phyloP scores from a whole-genome alignment of 2,797 vertebrate species.

The Acanthopagrus latus region DNA sequence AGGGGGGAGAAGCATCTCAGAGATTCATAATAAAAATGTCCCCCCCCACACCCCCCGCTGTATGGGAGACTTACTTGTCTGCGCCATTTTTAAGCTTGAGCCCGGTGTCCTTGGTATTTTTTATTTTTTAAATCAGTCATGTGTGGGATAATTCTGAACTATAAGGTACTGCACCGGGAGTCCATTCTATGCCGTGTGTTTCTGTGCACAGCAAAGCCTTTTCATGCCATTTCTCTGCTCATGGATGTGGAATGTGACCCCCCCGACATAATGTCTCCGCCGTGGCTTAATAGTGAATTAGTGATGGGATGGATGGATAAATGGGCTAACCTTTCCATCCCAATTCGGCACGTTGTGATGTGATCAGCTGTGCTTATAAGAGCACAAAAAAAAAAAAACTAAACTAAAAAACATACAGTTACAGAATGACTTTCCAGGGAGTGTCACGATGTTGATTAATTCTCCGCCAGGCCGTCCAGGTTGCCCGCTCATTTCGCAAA shows the following conservation, averaged over 20 bases:
- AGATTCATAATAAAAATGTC: constrained; percentile 63
- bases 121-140: constrained; percentile 48
- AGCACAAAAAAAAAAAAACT: no score
- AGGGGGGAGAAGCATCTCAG: constrained; percentile 57
- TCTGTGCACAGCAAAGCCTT: constrained; percentile 14
- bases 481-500: constrained; percentile 39
- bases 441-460: constrained; percentile 55
- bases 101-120: constrained; percentile 48
- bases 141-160: constrained; percentile 61
- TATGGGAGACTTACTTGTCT: constrained; percentile 46
- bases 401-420: background rate
- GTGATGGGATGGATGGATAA: constrained; percentile 23
- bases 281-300: constrained; percentile 23
- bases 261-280: constrained; percentile 1
- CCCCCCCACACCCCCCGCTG: constrained; percentile 3
- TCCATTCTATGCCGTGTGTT: constrained; percentile 1
- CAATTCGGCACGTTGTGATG: background rate
- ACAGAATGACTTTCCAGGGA: constrained; percentile 37
- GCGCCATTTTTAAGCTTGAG: constrained; percentile 48
- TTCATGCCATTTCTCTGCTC: constrained; percentile 20
- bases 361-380: constrained; percentile 8
- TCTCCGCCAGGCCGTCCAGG: constrained; percentile 20
- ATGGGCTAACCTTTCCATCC: constrained; percentile 34
- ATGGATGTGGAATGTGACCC: constrained; percentile 34
- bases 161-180: constrained; percentile 41